Evolutionary conservation across 2,797 vertebrate genomes (phyloP).

Genomic region (Rhabdophis nuchalis): DNA sequence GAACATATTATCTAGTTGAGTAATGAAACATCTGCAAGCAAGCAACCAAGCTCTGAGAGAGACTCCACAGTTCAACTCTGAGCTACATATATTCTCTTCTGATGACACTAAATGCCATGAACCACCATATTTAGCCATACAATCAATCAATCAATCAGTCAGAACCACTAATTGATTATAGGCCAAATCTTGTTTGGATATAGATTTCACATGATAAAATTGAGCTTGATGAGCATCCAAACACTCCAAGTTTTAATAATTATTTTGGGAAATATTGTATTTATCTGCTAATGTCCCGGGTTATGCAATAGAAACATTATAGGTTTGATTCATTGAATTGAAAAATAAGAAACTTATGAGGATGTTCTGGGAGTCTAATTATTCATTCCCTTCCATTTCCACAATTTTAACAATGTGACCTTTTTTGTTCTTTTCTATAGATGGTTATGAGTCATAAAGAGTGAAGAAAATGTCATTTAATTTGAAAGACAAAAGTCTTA

Average conservation of each 20-base stretch:
- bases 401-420: not conserved
- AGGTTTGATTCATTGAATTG: constrained; percentile 14
- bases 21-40: not conserved
- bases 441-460: constrained; percentile 61
- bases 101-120: not conserved
- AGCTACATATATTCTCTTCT: not conserved
- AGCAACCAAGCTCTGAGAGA: not conserved
- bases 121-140: not conserved
- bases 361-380: constrained; percentile 42
- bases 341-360: constrained; percentile 32
- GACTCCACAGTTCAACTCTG: not conserved
- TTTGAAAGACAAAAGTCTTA: constrained; percentile 57
- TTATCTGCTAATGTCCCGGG: constrained; percentile 21
- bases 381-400: constrained; percentile 51
- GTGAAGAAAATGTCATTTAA: constrained; percentile 51
- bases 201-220: not conserved
- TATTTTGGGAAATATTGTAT: constrained; percentile 12
- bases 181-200: not conserved
- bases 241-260: not conserved
- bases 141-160: not conserved
- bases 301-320: not conserved
- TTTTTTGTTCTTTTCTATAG: constrained; percentile 62
- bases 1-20: not conserved
- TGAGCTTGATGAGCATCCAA: not conserved
- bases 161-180: not conserved